These are phyloP conservation scores for Myocastor coypus DNA, from an alignment of 2,113 vertebrate genomes.

Conservation along the genomic window DNA sequence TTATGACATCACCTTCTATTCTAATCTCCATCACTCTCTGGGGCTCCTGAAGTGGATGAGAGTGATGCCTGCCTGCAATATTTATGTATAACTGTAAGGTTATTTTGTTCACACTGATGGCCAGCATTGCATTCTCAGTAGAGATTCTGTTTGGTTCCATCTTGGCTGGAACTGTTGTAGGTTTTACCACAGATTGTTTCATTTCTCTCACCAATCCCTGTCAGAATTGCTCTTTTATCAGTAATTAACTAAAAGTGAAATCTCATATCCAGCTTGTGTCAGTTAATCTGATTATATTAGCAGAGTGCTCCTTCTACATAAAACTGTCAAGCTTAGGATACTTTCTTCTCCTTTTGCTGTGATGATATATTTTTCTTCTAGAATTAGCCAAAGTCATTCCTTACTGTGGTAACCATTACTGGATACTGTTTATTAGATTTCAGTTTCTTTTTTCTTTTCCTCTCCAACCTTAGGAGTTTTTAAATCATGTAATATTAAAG, in stretches of 20 bases:
- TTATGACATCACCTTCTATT: background rate
- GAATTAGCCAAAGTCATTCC: background rate
- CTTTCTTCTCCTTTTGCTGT: background rate
- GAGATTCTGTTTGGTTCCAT: background rate
- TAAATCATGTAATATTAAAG: slow-evolving; percentile 24
- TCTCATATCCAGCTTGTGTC: background rate
- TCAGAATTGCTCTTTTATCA: background rate
- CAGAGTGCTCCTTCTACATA: background rate
- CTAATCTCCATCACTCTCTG: background rate
- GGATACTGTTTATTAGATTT: background rate
- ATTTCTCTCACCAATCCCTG: background rate
- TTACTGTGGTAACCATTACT: background rate
- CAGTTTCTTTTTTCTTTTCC: background rate
- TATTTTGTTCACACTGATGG: background rate
- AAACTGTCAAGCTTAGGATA: background rate
- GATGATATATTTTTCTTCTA: background rate
- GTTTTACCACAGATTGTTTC: background rate
- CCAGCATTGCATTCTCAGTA: background rate
- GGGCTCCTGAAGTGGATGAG: background rate
- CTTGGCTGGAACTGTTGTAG: background rate
- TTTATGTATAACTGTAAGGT: background rate
- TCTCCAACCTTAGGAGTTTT: background rate
- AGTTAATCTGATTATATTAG: background rate
- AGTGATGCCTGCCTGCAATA: background rate
- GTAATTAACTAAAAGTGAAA: slow-evolving; percentile 37